A percentile compares a stretch with the other conserved stretches of the same genome.
These are phyloP conservation scores for Heterotis niloticus DNA, from an alignment of 2,113 vertebrate species.

Conservation along the genomic window DNA sequence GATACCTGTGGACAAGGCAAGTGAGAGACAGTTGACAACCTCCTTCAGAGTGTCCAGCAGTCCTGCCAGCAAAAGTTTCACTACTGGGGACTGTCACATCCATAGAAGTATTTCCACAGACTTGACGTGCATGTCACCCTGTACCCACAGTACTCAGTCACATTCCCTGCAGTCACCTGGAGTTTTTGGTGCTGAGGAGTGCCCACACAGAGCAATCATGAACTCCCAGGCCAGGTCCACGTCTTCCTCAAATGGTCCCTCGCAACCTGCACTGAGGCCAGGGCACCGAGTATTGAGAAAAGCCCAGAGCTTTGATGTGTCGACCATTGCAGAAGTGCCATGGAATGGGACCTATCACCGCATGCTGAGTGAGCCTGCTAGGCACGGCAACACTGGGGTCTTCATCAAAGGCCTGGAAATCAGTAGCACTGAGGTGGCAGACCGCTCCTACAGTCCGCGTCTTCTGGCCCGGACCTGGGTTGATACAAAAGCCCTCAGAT, in stretches of 20 bases:
- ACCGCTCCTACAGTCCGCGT: constrained; percentile 47
- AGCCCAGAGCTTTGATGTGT: constrained; percentile 70
- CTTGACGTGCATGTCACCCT: neutral
- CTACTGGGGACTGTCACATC: neutral
- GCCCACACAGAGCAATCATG: constrained; percentile 25
- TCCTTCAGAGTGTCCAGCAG: neutral
- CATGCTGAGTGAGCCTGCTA: constrained; percentile 57
- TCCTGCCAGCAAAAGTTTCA: neutral
- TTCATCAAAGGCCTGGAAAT: constrained; percentile 74
- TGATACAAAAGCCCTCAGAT: constrained; percentile 44
- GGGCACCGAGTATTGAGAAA: constrained; percentile 62
- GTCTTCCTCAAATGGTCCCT: constrained; percentile 38
- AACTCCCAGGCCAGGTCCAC: constrained; percentile 5
- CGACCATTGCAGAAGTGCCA: constrained; percentile 27
- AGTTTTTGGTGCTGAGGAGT: constrained; percentile 47
- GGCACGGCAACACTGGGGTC: constrained; percentile 63
- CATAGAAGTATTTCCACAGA: neutral
- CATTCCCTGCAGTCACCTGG: constrained; percentile 30
- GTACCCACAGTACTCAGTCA: neutral
- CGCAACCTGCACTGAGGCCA: constrained; percentile 22
- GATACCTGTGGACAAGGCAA: constrained; percentile 49
- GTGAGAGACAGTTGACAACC: constrained; percentile 39
- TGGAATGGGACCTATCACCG: constrained; percentile 57
- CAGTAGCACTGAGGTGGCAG: constrained; percentile 64
- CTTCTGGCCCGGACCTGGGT: constrained; percentile 53